Conservation (phyloP, 2,888 invertebrate genomes). For the Anoplius nigerrimus region DNA sequence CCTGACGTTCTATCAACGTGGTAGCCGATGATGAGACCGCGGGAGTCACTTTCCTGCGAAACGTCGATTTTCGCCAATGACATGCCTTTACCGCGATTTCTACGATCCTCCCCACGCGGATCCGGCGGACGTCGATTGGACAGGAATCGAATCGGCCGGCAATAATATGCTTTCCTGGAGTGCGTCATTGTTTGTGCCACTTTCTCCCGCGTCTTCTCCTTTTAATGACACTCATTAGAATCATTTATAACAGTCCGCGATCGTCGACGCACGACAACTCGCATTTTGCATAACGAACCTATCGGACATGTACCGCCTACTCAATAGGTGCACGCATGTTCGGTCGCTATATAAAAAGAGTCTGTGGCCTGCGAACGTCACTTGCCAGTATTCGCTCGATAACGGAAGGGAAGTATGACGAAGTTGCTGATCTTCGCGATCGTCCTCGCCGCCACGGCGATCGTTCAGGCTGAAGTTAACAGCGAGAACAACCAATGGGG, state of each 20-base stretch:
- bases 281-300: constrained; percentile 50
- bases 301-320: neutral
- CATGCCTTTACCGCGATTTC: no score
- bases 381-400: constrained; percentile 48
- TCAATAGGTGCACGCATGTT: neutral
- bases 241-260: constrained; percentile 43
- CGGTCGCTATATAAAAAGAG: constrained; percentile 52
- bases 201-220: constrained; percentile 52
- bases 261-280: constrained; percentile 38
- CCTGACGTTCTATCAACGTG: no score
- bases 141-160: constrained; percentile 45
- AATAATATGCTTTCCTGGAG: constrained; percentile 53
- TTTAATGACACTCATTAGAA: constrained; percentile 54
- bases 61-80: neutral
- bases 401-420: constrained; percentile 47
- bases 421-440: constrained; percentile 39
- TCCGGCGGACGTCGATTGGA: constrained; percentile 14
- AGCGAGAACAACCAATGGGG: constrained; percentile 15
- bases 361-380: constrained; percentile 29
- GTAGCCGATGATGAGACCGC: no score
- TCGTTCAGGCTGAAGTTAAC: constrained; percentile 19
- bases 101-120: no score
- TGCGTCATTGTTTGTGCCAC: constrained; percentile 48
- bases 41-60: constrained; percentile 16
- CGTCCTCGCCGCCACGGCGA: constrained; percentile 36